Conservation (phyloP, 1,140 invertebrate genomes). For the Melanaphis sacchari region DNA sequence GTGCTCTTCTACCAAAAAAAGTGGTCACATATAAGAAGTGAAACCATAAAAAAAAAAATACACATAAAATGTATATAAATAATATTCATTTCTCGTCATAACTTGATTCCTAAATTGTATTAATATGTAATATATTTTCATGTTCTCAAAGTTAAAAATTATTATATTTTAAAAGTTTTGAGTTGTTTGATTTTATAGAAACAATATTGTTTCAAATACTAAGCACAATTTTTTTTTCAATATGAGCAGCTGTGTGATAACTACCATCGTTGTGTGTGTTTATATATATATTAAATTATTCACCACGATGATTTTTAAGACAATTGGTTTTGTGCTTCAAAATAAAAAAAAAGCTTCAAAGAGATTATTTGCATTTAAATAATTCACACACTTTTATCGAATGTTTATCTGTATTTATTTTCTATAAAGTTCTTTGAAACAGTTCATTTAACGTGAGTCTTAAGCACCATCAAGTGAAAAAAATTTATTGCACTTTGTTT, state of each 20-base stretch:
- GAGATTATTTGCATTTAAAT: constrained; percentile 30
- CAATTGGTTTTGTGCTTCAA: not conserved
- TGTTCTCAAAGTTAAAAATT: not conserved
- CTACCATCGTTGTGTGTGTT: not conserved
- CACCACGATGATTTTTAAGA: not conserved
- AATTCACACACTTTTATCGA: constrained; percentile 43
- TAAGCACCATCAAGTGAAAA: constrained; percentile 27
- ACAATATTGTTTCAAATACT: not conserved
- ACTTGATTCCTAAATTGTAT: not conserved
- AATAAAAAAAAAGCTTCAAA: not conserved
- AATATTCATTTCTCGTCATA: not conserved
- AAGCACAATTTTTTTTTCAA: not conserved
- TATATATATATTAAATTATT: not conserved
- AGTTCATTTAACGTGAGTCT: constrained; percentile 31
- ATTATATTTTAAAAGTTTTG: not conserved
- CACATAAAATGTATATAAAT: not conserved
- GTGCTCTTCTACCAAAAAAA: not conserved
- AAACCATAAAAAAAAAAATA: not conserved
- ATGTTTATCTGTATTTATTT: constrained; percentile 24
- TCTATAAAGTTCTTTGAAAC: constrained; percentile 34
- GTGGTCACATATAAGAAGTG: constrained; percentile 1
- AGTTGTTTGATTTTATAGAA: not conserved
- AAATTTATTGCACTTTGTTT: constrained; percentile 31
- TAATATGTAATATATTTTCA: constrained; percentile 1
- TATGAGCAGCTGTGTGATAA: not conserved